Base-by-base conservation (phyloP, 1,140 invertebrate genomes). In the Cydia strobilella region DNA sequence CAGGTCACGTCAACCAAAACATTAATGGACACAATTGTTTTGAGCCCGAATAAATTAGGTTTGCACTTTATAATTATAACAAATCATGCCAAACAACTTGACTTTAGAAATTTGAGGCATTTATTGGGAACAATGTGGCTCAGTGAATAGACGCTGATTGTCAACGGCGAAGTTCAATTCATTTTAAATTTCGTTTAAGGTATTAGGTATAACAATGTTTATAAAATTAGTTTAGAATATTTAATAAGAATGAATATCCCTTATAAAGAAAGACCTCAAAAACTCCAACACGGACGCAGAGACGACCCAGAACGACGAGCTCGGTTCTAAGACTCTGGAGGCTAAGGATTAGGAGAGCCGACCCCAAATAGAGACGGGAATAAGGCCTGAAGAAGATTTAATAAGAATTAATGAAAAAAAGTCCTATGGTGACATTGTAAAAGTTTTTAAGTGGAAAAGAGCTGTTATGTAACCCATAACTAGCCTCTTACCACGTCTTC, bases 11-110 rank as follows among this genome's bases (percentile, higher is more conserved):
- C 4, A 18, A 35, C 6, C 65, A 39, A 23, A n/a, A 65, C 25
- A 69, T 69, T 69, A 69, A 69, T 69, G 65, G 35, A 69, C 65
- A 69, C 65, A 42, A 69, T 69, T 69, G 65, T 69, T 69, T 69
- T 69, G 15, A 69, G 65, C 27, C 65, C 65, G 31, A 69, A 42
- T 69, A 69, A 69, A 35, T 69, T 35, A 69, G 65, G 65, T 69
- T 69, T 35, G 65, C 31, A n/a, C 27, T 69, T 39, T 69, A 69
- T 69, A 69, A 69, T 69, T 69, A 69, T 20, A 69, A 69, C 31
- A 69, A 69, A 69, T 69, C 65, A 23, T 35, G 65, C 65, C 65
- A 69, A 69, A 39, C n/a, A 69, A 69, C 65, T 69, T 69, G 65
- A 69, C 65, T 39, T 69, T 69, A 31, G 27, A 69, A 69, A 42